Base-by-base conservation (phyloP, 2,888 invertebrate genomes). In the Digitonthophagus gazella region DNA sequence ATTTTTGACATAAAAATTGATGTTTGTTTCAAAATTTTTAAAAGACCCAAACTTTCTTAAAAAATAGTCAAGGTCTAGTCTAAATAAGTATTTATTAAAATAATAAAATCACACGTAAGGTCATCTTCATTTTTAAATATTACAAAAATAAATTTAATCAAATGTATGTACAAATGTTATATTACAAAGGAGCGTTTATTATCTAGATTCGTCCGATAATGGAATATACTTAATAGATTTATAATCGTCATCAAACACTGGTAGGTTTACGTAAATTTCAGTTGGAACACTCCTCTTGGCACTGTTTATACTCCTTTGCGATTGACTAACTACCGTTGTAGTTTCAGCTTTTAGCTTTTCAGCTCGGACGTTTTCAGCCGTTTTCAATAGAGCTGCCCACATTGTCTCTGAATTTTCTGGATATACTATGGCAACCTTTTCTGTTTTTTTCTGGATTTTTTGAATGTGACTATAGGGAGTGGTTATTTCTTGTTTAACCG, bases 181-280 rank as follows among this genome's bases (percentile, higher is more conserved):
- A 65, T 66, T 66, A 66, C 58, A 58, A 58, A 57, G 44, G n/a
- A 2, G 15, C 6, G 8, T 22, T 19, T 58, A 68, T 18, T 58
- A 65, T 14, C 57, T 67, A 2, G 54, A 11, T 15, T 58, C 11
- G 3, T 67, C 57, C 11, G 70, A 71, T 22, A 83, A 72, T 2
- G 83, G 83, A 67, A 83, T 83, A 71, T 83, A 83, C 71, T 81
- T 83, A 19, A 76, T 72, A 68, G 74, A 75, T 57, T 75, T 76
- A 20, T 75, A 76, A 64, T 76, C 77, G 15, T 70, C 80, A 11
- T 76, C 82, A 69, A 80, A 82, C 20, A 83, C 82, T 1, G 83
- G 83, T 66, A 83, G 74, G 74, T 82, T 78, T 44, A 83, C 77
- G 67, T 78, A 82, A 72, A 82, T 80, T 28, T 76, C 78, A 71